These are phyloP conservation scores for Atta colombica DNA, from an alignment of 1,140 invertebrate genomes.

Conservation along the genomic window DNA sequence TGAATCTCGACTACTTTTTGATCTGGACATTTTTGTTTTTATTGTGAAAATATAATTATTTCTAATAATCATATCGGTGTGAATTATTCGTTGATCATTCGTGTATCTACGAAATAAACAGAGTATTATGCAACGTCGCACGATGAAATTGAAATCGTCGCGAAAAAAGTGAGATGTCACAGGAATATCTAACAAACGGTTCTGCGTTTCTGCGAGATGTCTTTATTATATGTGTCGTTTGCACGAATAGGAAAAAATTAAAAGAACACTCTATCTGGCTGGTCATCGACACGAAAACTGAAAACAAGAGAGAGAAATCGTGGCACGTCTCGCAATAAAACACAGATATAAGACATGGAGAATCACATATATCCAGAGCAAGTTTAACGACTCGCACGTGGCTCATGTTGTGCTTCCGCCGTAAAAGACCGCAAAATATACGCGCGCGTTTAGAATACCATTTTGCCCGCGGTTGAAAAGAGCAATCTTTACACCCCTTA, in stretches of 20 bases:
- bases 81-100: conserved; percentile 9
- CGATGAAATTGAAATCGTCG: background rate
- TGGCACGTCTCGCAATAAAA: conserved; percentile 28
- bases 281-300: conserved; percentile 4
- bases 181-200: background rate
- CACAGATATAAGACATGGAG: background rate
- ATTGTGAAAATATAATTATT: conserved; percentile 10
- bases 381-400: background rate
- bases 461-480: background rate
- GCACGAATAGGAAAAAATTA: conserved; percentile 21
- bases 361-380: conserved; percentile 4
- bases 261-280: conserved; percentile 11
- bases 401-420: background rate
- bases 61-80: background rate
- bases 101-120: background rate
- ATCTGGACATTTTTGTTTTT: background rate
- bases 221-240: conserved; percentile 1
- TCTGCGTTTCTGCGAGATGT: background rate
- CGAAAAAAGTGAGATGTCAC: background rate
- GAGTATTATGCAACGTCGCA: background rate
- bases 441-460: background rate
- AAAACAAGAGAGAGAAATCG: background rate
- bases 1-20: background rate
- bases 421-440: conserved; percentile 7
- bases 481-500: background rate